These are phyloP conservation scores for Telenomus remus DNA, from an alignment of 1,140 invertebrate species.

Conservation along the genomic window DNA sequence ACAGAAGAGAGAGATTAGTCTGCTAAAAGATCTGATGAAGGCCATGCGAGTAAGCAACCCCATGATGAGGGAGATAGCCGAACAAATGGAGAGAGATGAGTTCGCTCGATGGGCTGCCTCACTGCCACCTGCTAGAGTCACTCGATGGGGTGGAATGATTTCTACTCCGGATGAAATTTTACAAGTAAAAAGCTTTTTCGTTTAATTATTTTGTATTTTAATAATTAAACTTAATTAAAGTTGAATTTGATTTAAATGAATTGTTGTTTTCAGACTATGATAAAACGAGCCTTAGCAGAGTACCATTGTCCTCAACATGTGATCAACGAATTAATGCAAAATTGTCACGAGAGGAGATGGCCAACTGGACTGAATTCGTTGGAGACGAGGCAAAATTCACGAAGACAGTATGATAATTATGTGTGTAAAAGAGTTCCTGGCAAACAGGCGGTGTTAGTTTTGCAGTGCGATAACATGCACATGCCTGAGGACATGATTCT, in stretches of 20 bases:
- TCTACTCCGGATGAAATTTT: constrained; percentile 95
- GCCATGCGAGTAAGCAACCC: constrained; percentile 93
- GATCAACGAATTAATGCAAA: constrained; percentile 96
- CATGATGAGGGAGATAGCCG: constrained; percentile 89
- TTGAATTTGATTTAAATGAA: not conserved
- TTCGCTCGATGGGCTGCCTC: constrained; percentile 93
- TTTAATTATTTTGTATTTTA: not conserved
- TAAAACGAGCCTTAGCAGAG: constrained; percentile 92
- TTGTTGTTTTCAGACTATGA: constrained; percentile 82
- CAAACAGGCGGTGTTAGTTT: constrained; percentile 95
- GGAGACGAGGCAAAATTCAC: constrained; percentile 94
- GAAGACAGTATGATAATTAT: constrained; percentile 94
- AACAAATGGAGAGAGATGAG: constrained; percentile 95
- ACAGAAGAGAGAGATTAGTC: constrained; percentile 89
- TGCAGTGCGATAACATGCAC: constrained; percentile 95
- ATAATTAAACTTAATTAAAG: too few relatives aligned
- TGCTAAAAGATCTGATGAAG: constrained; percentile 94
- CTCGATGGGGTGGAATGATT: constrained; percentile 98
- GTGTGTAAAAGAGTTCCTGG: constrained; percentile 95
- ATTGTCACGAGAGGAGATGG: constrained; percentile 96
- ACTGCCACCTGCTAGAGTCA: constrained; percentile 89
- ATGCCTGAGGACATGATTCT: constrained; percentile 97
- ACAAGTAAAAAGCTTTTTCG: constrained; percentile 78
- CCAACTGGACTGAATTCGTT: constrained; percentile 93
- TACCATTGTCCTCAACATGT: constrained; percentile 94